These are phyloP conservation scores for Cyanoliseus patagonus DNA, from an alignment of 2,113 vertebrate genomes.

Conservation along the genomic window DNA sequence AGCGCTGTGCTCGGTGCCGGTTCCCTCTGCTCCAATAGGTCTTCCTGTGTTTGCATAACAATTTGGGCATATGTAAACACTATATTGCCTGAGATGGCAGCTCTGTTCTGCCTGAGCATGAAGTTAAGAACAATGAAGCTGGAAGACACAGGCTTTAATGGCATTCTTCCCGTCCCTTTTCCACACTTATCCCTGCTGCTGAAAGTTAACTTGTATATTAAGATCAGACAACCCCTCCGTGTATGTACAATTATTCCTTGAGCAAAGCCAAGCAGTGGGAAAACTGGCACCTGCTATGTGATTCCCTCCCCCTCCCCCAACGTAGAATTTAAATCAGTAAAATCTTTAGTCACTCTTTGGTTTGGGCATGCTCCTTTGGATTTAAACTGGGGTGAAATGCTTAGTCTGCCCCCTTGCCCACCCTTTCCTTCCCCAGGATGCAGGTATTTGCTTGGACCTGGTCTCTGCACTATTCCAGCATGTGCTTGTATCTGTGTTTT, in stretches of 20 bases:
- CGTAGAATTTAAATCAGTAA: background rate
- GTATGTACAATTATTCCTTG: accelerated
- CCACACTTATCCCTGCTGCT: background rate
- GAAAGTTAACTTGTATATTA: background rate
- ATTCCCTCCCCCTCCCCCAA: background rate
- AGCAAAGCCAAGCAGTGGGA: background rate
- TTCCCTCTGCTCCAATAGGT: conserved; percentile 2
- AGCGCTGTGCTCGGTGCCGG: background rate
- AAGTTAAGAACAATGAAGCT: background rate
- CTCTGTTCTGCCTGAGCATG: background rate
- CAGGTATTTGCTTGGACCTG: background rate
- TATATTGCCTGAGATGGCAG: background rate
- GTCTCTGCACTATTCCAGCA: background rate
- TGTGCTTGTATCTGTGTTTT: conserved; percentile 10
- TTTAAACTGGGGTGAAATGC: background rate
- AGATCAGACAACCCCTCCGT: background rate
- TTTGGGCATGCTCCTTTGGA: background rate
- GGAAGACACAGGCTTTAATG: background rate
- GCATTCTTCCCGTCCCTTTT: background rate
- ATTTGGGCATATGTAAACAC: conserved; percentile 13
- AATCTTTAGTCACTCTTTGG: background rate
- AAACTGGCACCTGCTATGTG: background rate
- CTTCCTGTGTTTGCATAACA: conserved; percentile 42
- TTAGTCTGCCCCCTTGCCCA: background rate
- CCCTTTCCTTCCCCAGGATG: background rate